These are phyloP conservation scores for Paedocypris micromegethes DNA, from an alignment of 2,797 vertebrate species.

Conservation along the genomic window DNA sequence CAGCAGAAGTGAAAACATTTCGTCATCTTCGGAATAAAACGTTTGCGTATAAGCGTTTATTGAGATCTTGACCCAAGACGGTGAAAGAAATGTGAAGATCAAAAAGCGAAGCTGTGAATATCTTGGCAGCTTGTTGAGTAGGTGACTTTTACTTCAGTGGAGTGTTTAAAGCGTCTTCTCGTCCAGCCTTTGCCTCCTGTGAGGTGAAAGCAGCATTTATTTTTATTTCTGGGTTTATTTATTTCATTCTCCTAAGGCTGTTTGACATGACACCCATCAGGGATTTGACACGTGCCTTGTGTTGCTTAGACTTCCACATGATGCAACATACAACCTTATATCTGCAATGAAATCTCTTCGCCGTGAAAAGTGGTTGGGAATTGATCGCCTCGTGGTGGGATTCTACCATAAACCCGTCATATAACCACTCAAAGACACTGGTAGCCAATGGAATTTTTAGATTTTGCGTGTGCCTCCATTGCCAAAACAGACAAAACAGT, in stretches of 20 bases:
- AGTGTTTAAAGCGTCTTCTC: slow-evolving; percentile 31
- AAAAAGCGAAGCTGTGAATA: slow-evolving; percentile 11
- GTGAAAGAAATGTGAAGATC: slow-evolving; percentile 13
- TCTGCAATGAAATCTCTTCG: too few relatives aligned
- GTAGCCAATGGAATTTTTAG: too few relatives aligned
- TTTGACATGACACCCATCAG: slow-evolving; percentile 2
- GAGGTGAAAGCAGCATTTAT: slow-evolving; percentile 21
- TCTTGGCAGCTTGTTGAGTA: slow-evolving; percentile 24
- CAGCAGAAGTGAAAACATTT: too few relatives aligned
- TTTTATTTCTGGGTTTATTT: slow-evolving; percentile 10
- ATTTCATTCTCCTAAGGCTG: not conserved
- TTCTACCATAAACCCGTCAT: too few relatives aligned
- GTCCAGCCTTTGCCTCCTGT: slow-evolving; percentile 10
- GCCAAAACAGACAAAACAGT: too few relatives aligned
- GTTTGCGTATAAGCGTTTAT: slow-evolving; percentile 3
- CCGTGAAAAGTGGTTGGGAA: too few relatives aligned
- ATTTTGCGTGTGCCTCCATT: too few relatives aligned
- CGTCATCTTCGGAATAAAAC: too few relatives aligned
- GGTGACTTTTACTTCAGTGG: slow-evolving; percentile 26
- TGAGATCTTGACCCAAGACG: not conserved
- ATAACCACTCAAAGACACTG: too few relatives aligned
- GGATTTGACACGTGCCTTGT: not conserved
- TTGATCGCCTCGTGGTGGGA: too few relatives aligned
- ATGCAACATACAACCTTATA: not conserved
- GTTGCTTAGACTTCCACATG: not conserved